Conservation (phyloP, 2,797 vertebrate genomes). For the Lindbergichthys nudifrons region DNA sequence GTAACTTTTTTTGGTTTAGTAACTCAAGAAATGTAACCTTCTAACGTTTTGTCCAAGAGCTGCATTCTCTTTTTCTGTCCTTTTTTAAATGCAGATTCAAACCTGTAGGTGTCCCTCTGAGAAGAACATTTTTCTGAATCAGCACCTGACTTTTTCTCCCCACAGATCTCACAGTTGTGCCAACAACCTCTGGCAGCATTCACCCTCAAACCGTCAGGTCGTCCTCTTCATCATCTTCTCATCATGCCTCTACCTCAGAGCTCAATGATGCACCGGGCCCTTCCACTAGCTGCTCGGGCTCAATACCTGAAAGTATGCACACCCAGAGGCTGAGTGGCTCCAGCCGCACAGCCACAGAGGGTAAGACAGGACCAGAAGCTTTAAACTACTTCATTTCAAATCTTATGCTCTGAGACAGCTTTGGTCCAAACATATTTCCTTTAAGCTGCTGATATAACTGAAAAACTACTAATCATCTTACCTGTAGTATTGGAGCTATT, state of each 20-base stretch:
- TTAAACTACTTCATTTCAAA: slow-evolving; percentile 8
- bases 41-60: not conserved
- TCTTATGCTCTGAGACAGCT: slow-evolving; percentile 3
- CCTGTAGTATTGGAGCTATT: too few species aligned
- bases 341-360: slow-evolving; percentile 86
- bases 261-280: slow-evolving; percentile 89
- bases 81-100: not conserved
- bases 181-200: slow-evolving; percentile 91
- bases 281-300: slow-evolving; percentile 88
- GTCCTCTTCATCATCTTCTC: slow-evolving; percentile 88
- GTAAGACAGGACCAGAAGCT: slow-evolving; percentile 76
- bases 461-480: not conserved
- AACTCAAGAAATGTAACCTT: not conserved
- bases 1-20: not conserved
- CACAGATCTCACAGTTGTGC: slow-evolving; percentile 93
- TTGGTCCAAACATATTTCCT: not conserved
- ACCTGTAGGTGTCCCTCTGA: not conserved
- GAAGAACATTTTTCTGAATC: not conserved
- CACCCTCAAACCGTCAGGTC: slow-evolving; percentile 90
- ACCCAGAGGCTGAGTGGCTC: slow-evolving; percentile 83
- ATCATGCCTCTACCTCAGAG: slow-evolving; percentile 95
- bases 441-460: slow-evolving; percentile 1
- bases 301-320: slow-evolving; percentile 85
- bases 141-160: not conserved
- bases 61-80: not conserved